These are phyloP conservation scores for Myotis pilosus DNA, from an alignment of 2,797 vertebrate genomes.

Conservation along the genomic window DNA sequence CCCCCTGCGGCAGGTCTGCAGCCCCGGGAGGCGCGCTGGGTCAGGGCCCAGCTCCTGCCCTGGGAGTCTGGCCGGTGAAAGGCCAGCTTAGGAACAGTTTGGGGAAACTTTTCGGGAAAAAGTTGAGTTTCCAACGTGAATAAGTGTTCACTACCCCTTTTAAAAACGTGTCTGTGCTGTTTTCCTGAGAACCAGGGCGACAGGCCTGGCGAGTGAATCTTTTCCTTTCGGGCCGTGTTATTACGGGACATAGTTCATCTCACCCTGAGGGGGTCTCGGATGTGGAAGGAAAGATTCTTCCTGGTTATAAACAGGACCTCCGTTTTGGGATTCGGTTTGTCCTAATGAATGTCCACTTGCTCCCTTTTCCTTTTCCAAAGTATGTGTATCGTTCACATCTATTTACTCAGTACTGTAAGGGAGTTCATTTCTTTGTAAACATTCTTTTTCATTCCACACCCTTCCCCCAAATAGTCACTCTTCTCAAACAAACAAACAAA, in stretches of 20 bases:
- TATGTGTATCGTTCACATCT: background rate
- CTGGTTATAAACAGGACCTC: background rate
- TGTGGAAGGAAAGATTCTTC: background rate
- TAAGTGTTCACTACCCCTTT: background rate
- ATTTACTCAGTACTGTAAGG: background rate
- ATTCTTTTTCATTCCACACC: background rate
- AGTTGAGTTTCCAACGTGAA: background rate
- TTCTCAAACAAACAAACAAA: background rate
- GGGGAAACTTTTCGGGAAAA: background rate
- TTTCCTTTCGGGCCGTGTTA: background rate
- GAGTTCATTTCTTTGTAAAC: background rate
- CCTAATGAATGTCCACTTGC: background rate
- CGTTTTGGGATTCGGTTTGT: background rate
- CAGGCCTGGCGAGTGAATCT: background rate
- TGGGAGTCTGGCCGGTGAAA: background rate
- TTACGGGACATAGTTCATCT: background rate
- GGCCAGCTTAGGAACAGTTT: background rate
- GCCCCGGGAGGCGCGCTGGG: background rate
- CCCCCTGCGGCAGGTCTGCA: no score
- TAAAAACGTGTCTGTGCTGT: background rate
- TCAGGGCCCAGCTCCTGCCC: background rate
- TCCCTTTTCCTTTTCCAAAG: background rate
- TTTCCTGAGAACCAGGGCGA: background rate
- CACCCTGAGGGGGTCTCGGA: background rate
- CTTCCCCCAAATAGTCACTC: background rate